These are phyloP conservation scores for Alaudala cheleensis DNA, from an alignment of 2,113 vertebrate species.

Conservation along the genomic window DNA sequence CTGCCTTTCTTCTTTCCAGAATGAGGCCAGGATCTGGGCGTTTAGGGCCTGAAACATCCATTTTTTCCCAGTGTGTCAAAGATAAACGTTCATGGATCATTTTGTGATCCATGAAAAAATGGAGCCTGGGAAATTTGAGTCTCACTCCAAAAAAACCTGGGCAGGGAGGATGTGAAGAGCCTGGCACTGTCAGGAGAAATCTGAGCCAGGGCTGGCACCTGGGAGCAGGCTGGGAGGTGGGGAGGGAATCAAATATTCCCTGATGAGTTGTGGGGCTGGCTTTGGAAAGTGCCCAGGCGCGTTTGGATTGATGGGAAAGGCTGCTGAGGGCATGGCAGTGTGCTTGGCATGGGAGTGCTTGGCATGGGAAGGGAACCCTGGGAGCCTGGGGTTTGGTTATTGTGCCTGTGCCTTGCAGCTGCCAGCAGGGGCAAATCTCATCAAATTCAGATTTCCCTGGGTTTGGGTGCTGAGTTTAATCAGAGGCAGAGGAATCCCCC, in stretches of 20 bases:
- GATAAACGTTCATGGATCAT: background rate
- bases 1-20: background rate
- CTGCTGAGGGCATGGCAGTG: background rate
- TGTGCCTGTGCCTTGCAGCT: background rate
- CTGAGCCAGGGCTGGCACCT: background rate
- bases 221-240: background rate
- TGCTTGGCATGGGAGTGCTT: background rate
- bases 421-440: rapidly evolving
- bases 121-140: background rate
- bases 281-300: background rate
- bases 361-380: rapidly evolving
- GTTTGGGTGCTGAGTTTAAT: background rate
- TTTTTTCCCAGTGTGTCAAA: too few relatives aligned
- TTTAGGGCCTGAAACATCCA: rapidly evolving
- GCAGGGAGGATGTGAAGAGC: background rate
- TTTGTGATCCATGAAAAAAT: rapidly evolving
- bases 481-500: background rate
- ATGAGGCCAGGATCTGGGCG: background rate
- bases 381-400: background rate
- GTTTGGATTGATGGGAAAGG: background rate
- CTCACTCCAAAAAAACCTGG: rapidly evolving
- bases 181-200: rapidly evolving
- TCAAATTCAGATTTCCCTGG: background rate
- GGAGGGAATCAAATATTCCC: background rate
- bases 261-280: background rate